Evolutionary conservation across 2,797 vertebrate genomes (phyloP), one percentile per base, ranked within the genome.

Genomic region (Acropternis orthonyx): DNA sequence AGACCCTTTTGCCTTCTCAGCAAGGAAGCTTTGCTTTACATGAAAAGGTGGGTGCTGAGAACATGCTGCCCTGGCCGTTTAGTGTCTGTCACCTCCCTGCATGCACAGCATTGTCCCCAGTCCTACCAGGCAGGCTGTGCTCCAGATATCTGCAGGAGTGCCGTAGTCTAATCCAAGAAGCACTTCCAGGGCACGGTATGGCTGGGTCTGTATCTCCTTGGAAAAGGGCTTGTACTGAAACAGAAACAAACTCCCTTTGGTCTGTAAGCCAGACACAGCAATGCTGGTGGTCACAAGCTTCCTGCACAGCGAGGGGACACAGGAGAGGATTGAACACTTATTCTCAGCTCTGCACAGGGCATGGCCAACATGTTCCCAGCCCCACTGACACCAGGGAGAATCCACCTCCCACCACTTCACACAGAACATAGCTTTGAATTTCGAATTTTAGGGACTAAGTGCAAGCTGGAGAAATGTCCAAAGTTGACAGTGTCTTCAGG

Each of bases 101-200:
- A 15, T 0, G 1, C 41, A 8, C 21, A 21, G 46, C 0, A 0
- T 8, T 41, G 30, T 76, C 52, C 74, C 49, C 68, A 14, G 28
- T 63, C 65, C 95, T 97, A 99, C 99, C 98, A 99, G 97, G 93
- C 99, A 99, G 41, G 98, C 99, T 0, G 97, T 97, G 58, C 99
- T 99, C 99, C 99, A 99, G 96, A 99, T 98, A 94, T 99, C 99
- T 4, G 97, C 98, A 30, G 98, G 97, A 18, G 98, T 98, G 51
- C 98, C 93, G 0, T 99, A 99, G 65, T 98, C 98, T 78, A 98
- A 97, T 46, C 98, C 98, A n/a, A 99, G 97, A 41, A 99, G 98
- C 85, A 98, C 98, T 95, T 99, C 98, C 36, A 98, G 97, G 22
- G 98, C 98, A 27, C 98, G 98, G 88, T 99, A 99, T 36, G 99